These are phyloP conservation scores for Nomia melanderi DNA, from an alignment of 1,140 invertebrate species.

Conservation along the genomic window DNA sequence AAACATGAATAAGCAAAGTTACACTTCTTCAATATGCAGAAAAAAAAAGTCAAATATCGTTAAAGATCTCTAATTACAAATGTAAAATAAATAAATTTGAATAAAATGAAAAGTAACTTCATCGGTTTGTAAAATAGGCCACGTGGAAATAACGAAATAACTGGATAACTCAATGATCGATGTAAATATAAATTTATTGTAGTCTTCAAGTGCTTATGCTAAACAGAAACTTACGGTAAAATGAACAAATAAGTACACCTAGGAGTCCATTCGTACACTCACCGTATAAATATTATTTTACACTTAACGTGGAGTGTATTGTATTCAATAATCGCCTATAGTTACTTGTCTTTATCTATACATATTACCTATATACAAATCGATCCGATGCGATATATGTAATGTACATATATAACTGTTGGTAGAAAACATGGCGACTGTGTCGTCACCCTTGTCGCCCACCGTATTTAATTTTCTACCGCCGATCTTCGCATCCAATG, in stretches of 20 bases:
- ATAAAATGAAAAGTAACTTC: no score
- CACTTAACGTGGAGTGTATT: conserved; percentile 17
- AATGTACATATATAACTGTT: conserved; percentile 43
- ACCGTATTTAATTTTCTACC: neutral
- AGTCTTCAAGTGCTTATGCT: conserved; percentile 57
- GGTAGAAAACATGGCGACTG: conserved; percentile 22
- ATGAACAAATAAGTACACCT: conserved; percentile 42
- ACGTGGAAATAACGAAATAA: neutral
- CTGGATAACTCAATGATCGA: neutral
- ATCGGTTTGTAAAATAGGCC: no score
- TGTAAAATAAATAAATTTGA: no score
- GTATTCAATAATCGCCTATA: conserved; percentile 16
- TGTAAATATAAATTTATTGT: conserved; percentile 73
- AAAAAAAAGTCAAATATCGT: no score
- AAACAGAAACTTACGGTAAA: conserved; percentile 44
- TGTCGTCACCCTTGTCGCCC: neutral
- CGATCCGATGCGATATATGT: conserved; percentile 24
- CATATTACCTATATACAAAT: conserved; percentile 41
- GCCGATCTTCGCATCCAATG: neutral
- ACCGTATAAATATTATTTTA: conserved; percentile 52
- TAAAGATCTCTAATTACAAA: no score
- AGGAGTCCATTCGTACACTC: conserved; percentile 35
- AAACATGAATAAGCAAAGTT: no score
- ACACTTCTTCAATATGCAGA: no score
- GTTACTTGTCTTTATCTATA: conserved; percentile 23